phyloP scores from a whole-genome alignment of 2,888 invertebrate genomes.

The Chrysolina oricalcia region DNA sequence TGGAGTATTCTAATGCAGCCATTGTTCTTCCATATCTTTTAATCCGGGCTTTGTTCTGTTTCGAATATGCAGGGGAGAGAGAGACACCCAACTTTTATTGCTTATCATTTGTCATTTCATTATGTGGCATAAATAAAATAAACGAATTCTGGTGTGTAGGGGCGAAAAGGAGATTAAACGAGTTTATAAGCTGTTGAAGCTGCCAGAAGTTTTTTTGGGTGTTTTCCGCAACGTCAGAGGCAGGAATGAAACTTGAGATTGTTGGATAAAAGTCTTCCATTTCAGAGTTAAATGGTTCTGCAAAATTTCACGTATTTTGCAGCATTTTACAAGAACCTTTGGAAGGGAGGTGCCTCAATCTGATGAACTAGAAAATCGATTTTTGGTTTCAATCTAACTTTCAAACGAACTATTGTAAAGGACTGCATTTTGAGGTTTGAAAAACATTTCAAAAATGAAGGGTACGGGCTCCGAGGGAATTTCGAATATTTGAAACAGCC shows the following conservation, averaged over 20 bases:
- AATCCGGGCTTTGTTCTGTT: constrained; percentile 63
- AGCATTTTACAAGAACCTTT: background rate
- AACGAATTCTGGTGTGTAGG: constrained; percentile 21
- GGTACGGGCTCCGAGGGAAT: too few relatives aligned
- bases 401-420: too few relatives aligned
- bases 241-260: background rate
- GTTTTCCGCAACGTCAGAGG: constrained; percentile 7
- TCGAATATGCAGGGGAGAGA: constrained; percentile 54
- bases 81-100: constrained; percentile 30
- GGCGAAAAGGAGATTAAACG: constrained; percentile 13
- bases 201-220: constrained; percentile 3
- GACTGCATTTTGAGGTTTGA: too few relatives aligned
- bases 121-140: constrained; percentile 21
- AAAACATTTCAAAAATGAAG: too few relatives aligned
- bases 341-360: background rate
- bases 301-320: background rate
- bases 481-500: too few relatives aligned
- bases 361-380: too few relatives aligned
- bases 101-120: constrained; percentile 25
- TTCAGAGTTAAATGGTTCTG: background rate
- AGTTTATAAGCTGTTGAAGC: constrained; percentile 10
- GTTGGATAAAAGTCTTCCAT: background rate
- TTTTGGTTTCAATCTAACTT: too few relatives aligned
- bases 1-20: constrained; percentile 60
- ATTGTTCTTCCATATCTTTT: constrained; percentile 63